These are phyloP conservation scores for Troglohyphantes excavatus DNA, from an alignment of 2,888 invertebrate genomes.

Conservation along the genomic window DNA sequence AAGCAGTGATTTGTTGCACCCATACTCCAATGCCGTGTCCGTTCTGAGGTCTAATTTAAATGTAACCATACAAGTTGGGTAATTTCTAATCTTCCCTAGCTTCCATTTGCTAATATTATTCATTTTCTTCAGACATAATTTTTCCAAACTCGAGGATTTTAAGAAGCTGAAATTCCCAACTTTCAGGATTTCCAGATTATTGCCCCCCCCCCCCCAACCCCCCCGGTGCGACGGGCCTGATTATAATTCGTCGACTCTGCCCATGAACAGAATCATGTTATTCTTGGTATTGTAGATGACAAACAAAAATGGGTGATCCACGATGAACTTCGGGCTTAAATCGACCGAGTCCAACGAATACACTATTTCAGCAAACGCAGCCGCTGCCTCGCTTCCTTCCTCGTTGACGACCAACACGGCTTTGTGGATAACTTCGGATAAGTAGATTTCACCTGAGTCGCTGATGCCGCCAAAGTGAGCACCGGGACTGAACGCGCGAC, in stretches of 20 bases:
- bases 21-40: too few relatives aligned
- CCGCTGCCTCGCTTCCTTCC: constrained; percentile 79
- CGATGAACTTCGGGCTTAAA: constrained; percentile 59
- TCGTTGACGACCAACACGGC: constrained; percentile 79
- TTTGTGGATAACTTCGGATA: constrained; percentile 79
- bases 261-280: constrained; percentile 72
- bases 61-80: too few relatives aligned
- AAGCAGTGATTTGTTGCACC: too few relatives aligned
- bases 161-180: too few relatives aligned
- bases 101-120: too few relatives aligned
- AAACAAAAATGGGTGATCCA: constrained; percentile 78
- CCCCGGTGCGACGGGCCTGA: too few relatives aligned
- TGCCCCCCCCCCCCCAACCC: too few relatives aligned
- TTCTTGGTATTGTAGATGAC: constrained; percentile 66
- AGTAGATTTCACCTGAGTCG: constrained; percentile 69
- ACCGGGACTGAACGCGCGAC: constrained; percentile 62
- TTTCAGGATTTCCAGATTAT: too few relatives aligned
- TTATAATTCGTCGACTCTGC: constrained; percentile 65
- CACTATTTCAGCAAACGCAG: constrained; percentile 40
- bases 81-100: too few relatives aligned
- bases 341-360: background rate
- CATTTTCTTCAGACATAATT: too few relatives aligned
- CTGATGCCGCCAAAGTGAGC: constrained; percentile 78
- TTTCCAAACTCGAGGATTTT: too few relatives aligned
- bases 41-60: too few relatives aligned